phyloP scores from a whole-genome alignment of 2,797 vertebrate species.

The Sebastes hopkinsi region DNA sequence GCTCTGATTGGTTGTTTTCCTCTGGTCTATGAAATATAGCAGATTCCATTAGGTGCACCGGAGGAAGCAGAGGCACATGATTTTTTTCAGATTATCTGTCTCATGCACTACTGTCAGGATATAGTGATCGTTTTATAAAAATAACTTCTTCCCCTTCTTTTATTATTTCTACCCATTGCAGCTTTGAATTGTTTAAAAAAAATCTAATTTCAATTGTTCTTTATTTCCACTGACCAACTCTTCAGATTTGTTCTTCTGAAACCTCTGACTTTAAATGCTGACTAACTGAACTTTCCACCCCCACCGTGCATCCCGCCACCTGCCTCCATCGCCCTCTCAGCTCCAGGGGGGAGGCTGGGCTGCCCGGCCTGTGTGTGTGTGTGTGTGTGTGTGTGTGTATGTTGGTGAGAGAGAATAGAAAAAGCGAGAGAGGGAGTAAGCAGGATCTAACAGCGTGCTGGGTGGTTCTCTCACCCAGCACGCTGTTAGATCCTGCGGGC shows the following conservation, averaged over 20 bases:
- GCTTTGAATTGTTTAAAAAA: background rate
- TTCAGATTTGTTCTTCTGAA: slow-evolving; percentile 49
- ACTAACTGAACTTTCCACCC: slow-evolving; percentile 67
- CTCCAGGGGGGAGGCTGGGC: slow-evolving; percentile 56
- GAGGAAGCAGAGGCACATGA: too few relatives aligned
- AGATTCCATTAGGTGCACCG: too few relatives aligned
- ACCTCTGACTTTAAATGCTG: slow-evolving; percentile 57
- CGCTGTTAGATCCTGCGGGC: slow-evolving; percentile 81
- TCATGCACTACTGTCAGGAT: too few relatives aligned
- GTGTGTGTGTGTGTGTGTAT: slow-evolving; percentile 25
- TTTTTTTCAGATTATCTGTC: too few relatives aligned
- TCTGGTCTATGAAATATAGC: too few relatives aligned
- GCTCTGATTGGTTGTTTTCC: too few relatives aligned
- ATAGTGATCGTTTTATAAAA: too few relatives aligned
- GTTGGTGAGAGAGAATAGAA: slow-evolving; percentile 37
- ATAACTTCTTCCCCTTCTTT: too few relatives aligned
- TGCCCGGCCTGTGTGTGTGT: slow-evolving; percentile 17
- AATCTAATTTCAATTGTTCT: slow-evolving; percentile 1
- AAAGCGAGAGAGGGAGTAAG: slow-evolving; percentile 62
- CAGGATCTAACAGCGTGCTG: slow-evolving; percentile 46
- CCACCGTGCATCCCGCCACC: slow-evolving; percentile 55
- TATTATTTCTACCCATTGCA: too few relatives aligned
- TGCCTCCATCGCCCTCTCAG: slow-evolving; percentile 60
- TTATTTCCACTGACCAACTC: slow-evolving; percentile 21
- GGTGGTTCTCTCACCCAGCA: slow-evolving; percentile 66